Percentiles rank a stretch among this genome's conserved stretches.
Conservation (phyloP, 2,797 vertebrate genomes). For the Anolis apletophallus region DNA sequence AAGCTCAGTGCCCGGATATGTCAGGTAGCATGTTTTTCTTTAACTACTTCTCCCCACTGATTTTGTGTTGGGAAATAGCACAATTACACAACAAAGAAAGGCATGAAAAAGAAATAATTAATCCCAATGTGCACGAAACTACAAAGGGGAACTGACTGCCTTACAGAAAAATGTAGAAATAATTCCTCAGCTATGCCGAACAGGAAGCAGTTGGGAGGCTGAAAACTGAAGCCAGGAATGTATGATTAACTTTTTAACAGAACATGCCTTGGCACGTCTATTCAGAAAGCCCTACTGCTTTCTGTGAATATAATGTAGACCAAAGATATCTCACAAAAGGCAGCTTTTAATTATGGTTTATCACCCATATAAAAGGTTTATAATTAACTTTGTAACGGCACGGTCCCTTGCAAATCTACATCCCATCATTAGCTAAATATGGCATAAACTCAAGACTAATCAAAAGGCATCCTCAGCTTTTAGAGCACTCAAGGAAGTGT, state of each 20-base stretch:
- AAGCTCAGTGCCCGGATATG: too few relatives aligned
- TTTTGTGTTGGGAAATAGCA: neutral
- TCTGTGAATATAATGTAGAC: neutral
- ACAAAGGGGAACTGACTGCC: slow-evolving; percentile 5
- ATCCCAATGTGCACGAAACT: too few relatives aligned
- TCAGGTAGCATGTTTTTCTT: neutral
- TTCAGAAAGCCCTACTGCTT: neutral
- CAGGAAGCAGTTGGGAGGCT: neutral
- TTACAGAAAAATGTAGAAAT: neutral
- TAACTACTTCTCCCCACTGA: neutral
- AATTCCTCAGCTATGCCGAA: neutral
- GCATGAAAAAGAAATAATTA: neutral
- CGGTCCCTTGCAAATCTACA: neutral
- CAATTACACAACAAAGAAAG: neutral
- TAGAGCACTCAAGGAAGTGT: neutral
- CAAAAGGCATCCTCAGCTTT: neutral
- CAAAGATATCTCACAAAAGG: neutral
- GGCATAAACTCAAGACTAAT: neutral
- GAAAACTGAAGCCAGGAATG: neutral
- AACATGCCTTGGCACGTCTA: neutral
- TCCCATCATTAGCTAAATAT: neutral
- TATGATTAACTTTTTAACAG: slow-evolving; percentile 12
- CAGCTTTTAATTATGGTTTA: neutral
- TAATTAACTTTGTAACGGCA: neutral
- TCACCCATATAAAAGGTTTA: neutral